Percentiles rank a stretch among this genome's conserved stretches.
Evolutionary conservation across 2,113 vertebrate species (phyloP).

Genomic region (Macrotis lagotis): DNA sequence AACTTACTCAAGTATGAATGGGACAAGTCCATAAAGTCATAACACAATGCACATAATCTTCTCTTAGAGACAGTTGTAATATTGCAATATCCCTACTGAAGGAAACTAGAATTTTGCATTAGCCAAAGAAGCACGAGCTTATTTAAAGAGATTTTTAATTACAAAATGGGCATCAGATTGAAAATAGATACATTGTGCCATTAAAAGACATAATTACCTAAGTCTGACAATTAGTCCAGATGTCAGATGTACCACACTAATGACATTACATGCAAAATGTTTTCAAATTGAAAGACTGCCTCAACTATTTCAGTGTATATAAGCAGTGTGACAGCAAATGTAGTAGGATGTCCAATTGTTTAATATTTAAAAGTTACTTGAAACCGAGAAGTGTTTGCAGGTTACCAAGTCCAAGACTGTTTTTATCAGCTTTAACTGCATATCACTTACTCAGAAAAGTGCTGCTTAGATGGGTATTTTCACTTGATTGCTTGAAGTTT

Average conservation of each 20-base stretch:
- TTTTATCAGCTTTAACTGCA: not conserved
- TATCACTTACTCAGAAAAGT: not conserved
- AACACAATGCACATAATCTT: not conserved
- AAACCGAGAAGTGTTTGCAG: constrained; percentile 2
- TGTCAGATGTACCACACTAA: constrained; percentile 65
- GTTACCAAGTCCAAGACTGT: not conserved
- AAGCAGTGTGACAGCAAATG: constrained; percentile 9
- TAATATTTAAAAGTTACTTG: constrained; percentile 21
- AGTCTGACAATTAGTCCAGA: constrained; percentile 63
- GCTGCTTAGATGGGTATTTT: not conserved
- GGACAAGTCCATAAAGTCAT: not conserved
- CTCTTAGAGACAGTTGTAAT: constrained; percentile 35
- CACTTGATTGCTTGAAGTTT: not conserved
- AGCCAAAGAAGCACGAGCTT: constrained; percentile 52
- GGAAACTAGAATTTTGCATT: constrained; percentile 50
- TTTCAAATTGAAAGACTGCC: constrained; percentile 45
- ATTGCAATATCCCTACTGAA: constrained; percentile 24
- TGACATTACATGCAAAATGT: constrained; percentile 32
- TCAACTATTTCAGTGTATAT: constrained; percentile 52
- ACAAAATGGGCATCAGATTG: constrained; percentile 43
- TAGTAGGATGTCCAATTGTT: not conserved
- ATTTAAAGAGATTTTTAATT: constrained; percentile 66
- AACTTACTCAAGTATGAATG: not conserved
- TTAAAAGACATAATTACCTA: constrained; percentile 55
- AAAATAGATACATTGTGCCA: constrained; percentile 61